Evolutionary conservation across 2,888 invertebrate genomes (phyloP), one percentile per base, ranked within the genome.

Genomic region (Drosophila austrosaltans): DNA sequence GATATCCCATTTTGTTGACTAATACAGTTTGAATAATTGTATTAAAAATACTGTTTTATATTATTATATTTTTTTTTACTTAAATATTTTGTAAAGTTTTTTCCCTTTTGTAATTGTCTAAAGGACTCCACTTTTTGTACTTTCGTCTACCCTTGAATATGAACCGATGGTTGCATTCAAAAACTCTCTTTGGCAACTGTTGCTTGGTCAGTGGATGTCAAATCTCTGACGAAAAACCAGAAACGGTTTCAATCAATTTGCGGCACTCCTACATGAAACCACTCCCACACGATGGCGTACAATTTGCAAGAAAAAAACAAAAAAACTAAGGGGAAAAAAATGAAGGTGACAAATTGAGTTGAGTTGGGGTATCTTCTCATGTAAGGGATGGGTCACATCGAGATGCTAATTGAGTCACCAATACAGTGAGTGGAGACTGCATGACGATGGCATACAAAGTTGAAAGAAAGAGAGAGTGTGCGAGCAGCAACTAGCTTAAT

Each of bases 331-430:
- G 2, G 20, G 8, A 10, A 48, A 48, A 48, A 48, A 48, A 25
- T 36, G 8, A 36, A 7, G 25, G 48, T 48, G 48, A 48, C 48
- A 48, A 48, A 48, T 48, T 48, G 48, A 10, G 36, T 36, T 36
- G 36, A 36, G 36, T 36, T 36, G 36, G 36, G 36, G 48, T 48
- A 16, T 42, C 42, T 42, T 42, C 16, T 42, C 22, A 48, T 22
- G 10, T 36, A 8, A 48, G 40, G n/a, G 40, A 40, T 40, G 40
- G 40, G 16, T 16, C 44, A 48, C 22, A 22, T 20, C 20, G 22
- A 25, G 48, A 48, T 48, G 48, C 48, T 48, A 48, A 48, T 48
- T 48, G 48, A 48, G 48, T 48, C 48, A 36, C 8, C 36, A 8
- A 36, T 36, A 36, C 10, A 8, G 10, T 36, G 36, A 36, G 36